Base-by-base conservation (phyloP, 1,140 invertebrate genomes). In the Drosophila sp. region DNA sequence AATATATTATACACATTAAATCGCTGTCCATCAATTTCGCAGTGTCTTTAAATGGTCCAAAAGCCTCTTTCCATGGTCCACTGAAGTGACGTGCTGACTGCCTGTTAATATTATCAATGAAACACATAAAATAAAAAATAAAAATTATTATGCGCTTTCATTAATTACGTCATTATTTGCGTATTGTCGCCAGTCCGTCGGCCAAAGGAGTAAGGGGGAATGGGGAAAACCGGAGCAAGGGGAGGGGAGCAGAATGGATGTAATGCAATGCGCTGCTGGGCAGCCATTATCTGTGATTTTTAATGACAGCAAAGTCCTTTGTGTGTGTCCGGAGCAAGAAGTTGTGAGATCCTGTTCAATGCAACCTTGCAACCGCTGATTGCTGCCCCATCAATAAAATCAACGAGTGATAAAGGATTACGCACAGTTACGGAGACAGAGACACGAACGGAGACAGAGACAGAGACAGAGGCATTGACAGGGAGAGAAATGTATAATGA, bases 111-210 rank as follows among this genome's bases (percentile, higher is more conserved):
- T 76, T 56, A 66, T 76, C 76, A 54, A 83, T 63, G 63, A 66
- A 72, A 78, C 45, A 14, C 21, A 40, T 9, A 16, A n/a, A 46
- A 9, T 14, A 13, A 11, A 27, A 46, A 21, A 13, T 21, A 40
- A 32, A 69, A 76, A 66, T 75, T 67, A 86, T 81, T 70, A 75
- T 63, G 59, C 62, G 76, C 67, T 70, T 63, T 74, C 75, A 86
- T 82, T 86, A 87, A 87, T 81, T 78, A 81, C 78, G 78, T 72
- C 78, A 76, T 86, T 87, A 86, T 86, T 86, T 86, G 74, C 73
- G 73, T 77, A 86, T 81, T 87, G 82, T 81, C 72, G 66, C 48
- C n/a, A 51, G 41, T 1, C 14, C 29, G 13, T 29, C 36, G 34
- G 21, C 14, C 45, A 11, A 25, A 1, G 14, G 25, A 8, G 7